Evolutionary conservation across 2,888 invertebrate genomes (phyloP).

Genomic region (Amphipoea lucens): DNA sequence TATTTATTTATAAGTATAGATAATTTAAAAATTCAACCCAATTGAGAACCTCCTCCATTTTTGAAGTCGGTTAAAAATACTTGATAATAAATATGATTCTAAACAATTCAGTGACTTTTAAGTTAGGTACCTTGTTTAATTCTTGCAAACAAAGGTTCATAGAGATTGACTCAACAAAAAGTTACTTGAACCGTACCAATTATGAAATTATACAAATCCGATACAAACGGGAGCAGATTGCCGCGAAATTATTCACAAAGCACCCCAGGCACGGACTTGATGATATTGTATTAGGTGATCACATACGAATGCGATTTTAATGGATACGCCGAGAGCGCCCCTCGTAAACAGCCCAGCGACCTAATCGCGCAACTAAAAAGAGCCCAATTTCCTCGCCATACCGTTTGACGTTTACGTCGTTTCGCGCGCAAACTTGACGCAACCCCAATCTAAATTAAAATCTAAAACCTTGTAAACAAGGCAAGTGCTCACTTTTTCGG

Average conservation of each 20-base stretch:
- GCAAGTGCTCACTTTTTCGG: slow-evolving; percentile 91
- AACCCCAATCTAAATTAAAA: slow-evolving; percentile 91
- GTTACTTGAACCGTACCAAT: slow-evolving; percentile 72
- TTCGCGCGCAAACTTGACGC: slow-evolving; percentile 70
- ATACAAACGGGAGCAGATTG: slow-evolving; percentile 88
- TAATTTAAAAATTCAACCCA: no score
- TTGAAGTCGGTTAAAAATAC: not conserved
- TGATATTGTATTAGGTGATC: slow-evolving; percentile 91
- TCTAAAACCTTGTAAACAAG: slow-evolving; percentile 91
- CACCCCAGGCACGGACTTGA: slow-evolving; percentile 87
- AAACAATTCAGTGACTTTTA: slow-evolving; percentile 8
- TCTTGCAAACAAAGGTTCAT: slow-evolving; percentile 28
- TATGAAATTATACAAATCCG: slow-evolving; percentile 85
- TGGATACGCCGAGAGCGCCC: slow-evolving; percentile 81
- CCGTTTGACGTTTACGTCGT: slow-evolving; percentile 77
- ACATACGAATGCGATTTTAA: slow-evolving; percentile 91
- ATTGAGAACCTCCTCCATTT: no score
- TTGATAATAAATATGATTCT: not conserved
- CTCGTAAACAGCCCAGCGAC: slow-evolving; percentile 71
- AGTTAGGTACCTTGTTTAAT: not conserved
- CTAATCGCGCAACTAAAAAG: slow-evolving; percentile 71
- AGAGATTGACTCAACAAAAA: slow-evolving; percentile 53
- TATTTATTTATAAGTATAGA: no score
- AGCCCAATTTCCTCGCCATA: slow-evolving; percentile 72
- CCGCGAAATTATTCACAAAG: slow-evolving; percentile 90